phyloP scores from a whole-genome alignment of 1,140 invertebrate species.

The Carposina sasakii region DNA sequence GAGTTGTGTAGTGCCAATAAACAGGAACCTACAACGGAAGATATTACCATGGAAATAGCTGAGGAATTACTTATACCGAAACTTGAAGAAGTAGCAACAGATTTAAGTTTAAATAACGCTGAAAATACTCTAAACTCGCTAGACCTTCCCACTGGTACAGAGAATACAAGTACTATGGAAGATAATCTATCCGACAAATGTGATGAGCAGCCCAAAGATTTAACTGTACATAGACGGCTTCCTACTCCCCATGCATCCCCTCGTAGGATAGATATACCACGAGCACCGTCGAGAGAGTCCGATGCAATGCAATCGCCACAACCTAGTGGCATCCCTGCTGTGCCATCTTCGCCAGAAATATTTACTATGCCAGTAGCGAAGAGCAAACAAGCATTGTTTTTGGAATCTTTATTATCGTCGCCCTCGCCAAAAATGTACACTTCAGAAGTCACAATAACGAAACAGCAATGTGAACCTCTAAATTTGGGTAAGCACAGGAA shows the following conservation, averaged over 20 bases:
- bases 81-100: slow-evolving; percentile 67
- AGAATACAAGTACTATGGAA: slow-evolving; percentile 46
- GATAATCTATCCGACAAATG: slow-evolving; percentile 57
- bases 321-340: slow-evolving; percentile 77
- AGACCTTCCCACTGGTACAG: slow-evolving; percentile 33
- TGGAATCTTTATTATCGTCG: slow-evolving; percentile 73
- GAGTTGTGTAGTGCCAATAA: no score
- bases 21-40: slow-evolving; percentile 1
- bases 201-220: slow-evolving; percentile 74
- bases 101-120: slow-evolving; percentile 59
- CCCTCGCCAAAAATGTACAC: slow-evolving; percentile 72
- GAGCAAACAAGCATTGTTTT: slow-evolving; percentile 72
- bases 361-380: slow-evolving; percentile 65
- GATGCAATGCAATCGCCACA: slow-evolving; percentile 78
- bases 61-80: no score
- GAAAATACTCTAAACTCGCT: slow-evolving; percentile 25
- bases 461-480: slow-evolving; percentile 77
- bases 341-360: slow-evolving; percentile 75
- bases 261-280: slow-evolving; percentile 55
- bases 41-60: slow-evolving; percentile 29
- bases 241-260: slow-evolving; percentile 64
- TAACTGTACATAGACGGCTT: slow-evolving; percentile 70
- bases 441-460: slow-evolving; percentile 72
- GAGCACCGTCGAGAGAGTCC: slow-evolving; percentile 74
- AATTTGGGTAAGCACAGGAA: slow-evolving; percentile 77